Evolutionary conservation across 2,797 vertebrate genomes (phyloP).

Genomic region (Sciurus carolinensis): DNA sequence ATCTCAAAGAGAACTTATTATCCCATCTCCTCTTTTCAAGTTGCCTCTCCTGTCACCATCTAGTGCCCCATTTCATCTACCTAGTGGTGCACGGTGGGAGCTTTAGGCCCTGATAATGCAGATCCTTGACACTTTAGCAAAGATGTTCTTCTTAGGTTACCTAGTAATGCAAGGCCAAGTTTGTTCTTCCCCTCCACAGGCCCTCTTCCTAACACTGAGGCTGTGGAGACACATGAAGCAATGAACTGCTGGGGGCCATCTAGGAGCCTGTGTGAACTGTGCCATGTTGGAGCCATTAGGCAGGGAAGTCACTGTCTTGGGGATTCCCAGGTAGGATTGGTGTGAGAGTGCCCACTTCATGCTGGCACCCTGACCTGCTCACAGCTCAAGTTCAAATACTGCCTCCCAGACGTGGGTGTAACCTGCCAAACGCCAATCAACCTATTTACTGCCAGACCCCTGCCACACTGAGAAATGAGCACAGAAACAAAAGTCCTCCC

Average conservation of each 20-base stretch:
- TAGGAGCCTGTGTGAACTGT: too few species aligned
- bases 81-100: neutral
- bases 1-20: neutral
- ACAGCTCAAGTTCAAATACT: too few species aligned
- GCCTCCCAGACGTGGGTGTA: too few species aligned
- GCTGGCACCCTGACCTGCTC: too few species aligned
- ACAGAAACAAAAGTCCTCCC: too few species aligned
- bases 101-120: neutral
- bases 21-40: neutral
- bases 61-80: neutral
- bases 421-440: too few species aligned
- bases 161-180: neutral
- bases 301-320: too few species aligned
- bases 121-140: neutral
- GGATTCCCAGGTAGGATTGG: too few species aligned
- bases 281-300: too few species aligned
- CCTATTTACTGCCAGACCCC: too few species aligned
- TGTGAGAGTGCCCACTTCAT: too few species aligned
- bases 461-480: too few species aligned
- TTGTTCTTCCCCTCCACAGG: rapidly evolving
- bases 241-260: neutral
- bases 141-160: conserved; percentile 58
- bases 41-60: neutral
- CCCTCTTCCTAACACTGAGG: neutral
- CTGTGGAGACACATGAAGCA: neutral